phyloP scores from a whole-genome alignment of 2,113 vertebrate genomes.

The Fukomys damarensis region DNA sequence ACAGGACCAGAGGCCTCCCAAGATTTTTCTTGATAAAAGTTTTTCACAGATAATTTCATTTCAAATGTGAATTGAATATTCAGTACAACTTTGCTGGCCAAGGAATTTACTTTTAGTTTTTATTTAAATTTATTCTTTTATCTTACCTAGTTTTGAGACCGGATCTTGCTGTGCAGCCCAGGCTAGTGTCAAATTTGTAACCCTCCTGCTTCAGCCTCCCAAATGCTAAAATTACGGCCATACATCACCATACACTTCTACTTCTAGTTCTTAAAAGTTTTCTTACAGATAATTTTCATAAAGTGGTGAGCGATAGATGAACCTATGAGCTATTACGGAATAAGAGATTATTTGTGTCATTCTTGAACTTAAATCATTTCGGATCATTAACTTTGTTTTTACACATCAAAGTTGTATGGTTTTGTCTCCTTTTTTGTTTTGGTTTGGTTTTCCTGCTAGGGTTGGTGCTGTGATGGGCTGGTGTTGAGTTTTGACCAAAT shows the following conservation, averaged over 20 bases:
- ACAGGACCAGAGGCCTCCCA: not conserved
- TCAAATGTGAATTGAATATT: not conserved
- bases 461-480: not conserved
- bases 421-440: not conserved
- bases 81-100: not conserved
- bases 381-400: not conserved
- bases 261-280: not conserved
- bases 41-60: not conserved
- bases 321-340: not conserved
- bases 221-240: not conserved
- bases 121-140: not conserved
- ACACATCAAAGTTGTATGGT: not conserved
- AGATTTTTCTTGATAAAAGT: not conserved
- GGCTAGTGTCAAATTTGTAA: not conserved
- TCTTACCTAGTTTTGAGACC: not conserved
- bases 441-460: not conserved
- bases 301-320: not conserved
- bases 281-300: constrained; percentile 27
- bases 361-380: not conserved
- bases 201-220: not conserved
- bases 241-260: not conserved
- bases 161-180: not conserved
- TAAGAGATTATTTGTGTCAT: not conserved
- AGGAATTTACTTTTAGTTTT: not conserved
- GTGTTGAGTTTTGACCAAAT: not conserved